Conservation (phyloP, 2,797 vertebrate genomes). For the Fistularia tabacaria region DNA sequence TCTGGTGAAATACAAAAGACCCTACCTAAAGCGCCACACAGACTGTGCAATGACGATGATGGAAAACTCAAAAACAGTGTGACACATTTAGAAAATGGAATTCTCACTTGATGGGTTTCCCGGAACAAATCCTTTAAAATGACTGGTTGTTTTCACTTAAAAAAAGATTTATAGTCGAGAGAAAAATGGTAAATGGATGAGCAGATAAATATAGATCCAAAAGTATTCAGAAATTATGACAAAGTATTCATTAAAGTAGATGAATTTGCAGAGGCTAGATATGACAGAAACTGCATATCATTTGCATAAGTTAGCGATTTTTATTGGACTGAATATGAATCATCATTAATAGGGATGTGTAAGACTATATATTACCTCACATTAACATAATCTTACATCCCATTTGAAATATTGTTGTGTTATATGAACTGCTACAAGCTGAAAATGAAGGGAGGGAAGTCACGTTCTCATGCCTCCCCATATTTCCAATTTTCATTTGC, state of each 20-base stretch:
- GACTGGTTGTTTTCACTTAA: slow-evolving; percentile 16
- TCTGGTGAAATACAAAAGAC: slow-evolving; percentile 38
- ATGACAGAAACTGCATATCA: slow-evolving; percentile 24
- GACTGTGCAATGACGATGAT: slow-evolving; percentile 54
- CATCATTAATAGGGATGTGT: slow-evolving; percentile 9
- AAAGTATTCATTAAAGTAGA: slow-evolving; percentile 14
- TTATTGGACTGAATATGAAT: slow-evolving; percentile 10
- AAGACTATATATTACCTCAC: slow-evolving; percentile 3
- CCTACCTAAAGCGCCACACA: slow-evolving; percentile 29
- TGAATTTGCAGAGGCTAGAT: background rate
- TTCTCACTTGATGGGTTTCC: slow-evolving; percentile 31
- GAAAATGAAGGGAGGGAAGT: too few species aligned
- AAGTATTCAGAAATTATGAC: slow-evolving; percentile 14
- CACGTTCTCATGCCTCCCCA: too few species aligned
- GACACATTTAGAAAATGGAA: slow-evolving; percentile 45
- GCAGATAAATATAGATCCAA: slow-evolving; percentile 17
- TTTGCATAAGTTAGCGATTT: slow-evolving; percentile 22
- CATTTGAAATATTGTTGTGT: too few species aligned
- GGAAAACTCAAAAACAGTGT: slow-evolving; percentile 53
- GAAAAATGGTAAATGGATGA: slow-evolving; percentile 6
- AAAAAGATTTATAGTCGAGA: slow-evolving; percentile 17
- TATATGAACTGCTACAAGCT: too few species aligned
- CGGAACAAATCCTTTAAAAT: slow-evolving; percentile 42
- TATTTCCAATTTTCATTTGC: too few species aligned
- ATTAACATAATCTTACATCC: too few species aligned